Conservation (phyloP, 1,140 invertebrate genomes). For the Proctacanthus coquilletti region DNA sequence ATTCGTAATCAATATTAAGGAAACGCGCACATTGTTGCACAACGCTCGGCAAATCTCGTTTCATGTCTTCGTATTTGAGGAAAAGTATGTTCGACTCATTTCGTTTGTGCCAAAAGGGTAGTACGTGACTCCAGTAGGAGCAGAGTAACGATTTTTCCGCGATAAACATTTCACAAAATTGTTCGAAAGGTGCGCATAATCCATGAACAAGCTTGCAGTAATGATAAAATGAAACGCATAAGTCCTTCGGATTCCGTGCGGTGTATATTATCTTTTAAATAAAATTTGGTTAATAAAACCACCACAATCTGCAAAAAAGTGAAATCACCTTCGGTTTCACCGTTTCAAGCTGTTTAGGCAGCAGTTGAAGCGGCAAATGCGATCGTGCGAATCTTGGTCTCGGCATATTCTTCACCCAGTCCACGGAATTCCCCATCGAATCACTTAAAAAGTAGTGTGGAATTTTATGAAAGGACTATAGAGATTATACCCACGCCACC, state of each 20-base stretch:
- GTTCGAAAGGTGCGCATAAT: conserved; percentile 56
- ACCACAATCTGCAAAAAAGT: conserved; percentile 2
- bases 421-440: conserved; percentile 44
- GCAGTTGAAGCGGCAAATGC: conserved; percentile 59
- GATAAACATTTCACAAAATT: conserved; percentile 66
- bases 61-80: conserved; percentile 77
- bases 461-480: background rate
- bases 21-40: conserved; percentile 57
- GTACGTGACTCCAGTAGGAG: conserved; percentile 54
- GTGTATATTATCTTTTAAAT: conserved; percentile 90
- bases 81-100: conserved; percentile 63
- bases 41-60: conserved; percentile 44
- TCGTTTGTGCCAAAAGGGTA: conserved; percentile 54
- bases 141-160: conserved; percentile 49
- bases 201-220: conserved; percentile 59
- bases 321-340: conserved; percentile 53
- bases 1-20: conserved; percentile 40
- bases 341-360: conserved; percentile 47
- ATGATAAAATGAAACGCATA: conserved; percentile 82
- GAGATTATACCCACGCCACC: conserved; percentile 19
- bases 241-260: conserved; percentile 84
- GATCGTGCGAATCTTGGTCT: conserved; percentile 61
- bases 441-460: conserved; percentile 16
- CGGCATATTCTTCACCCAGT: conserved; percentile 46
- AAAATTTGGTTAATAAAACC: conserved; percentile 1